Base-by-base conservation (phyloP, 2,888 invertebrate genomes). In the Esperia sulphurella region DNA sequence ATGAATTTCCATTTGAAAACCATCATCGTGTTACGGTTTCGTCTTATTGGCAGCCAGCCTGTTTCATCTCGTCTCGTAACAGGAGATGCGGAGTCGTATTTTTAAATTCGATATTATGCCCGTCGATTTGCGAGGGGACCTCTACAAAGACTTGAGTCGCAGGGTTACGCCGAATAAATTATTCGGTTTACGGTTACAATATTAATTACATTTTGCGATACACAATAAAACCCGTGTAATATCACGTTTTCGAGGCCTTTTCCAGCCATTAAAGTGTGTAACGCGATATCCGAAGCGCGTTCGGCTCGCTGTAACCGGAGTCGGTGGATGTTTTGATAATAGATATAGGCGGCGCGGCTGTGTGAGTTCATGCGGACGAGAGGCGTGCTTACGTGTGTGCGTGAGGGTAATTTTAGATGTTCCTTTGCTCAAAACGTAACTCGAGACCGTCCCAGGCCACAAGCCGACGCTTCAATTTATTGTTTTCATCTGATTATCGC, bases 241-340 rank as follows among this genome's bases (percentile, higher is more conserved):
- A 86, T 88, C 85, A 85, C 84, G 82, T 86, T 89, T 88, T 88
- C 86, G 89, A 87, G 89, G 89, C 86, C 88, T 88, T 88, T 89
- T 89, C 88, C 88, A 88, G 85, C 88, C 87, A 89, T 89, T 89
- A 89, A 89, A 88, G 88, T 84, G 82, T 87, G 89, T 85, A 89
- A 89, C 71, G 78, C 79, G 89, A 89, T 87, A 85, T 82, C 80
- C 79, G 85, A 85, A 88, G 87, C 87, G 83, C 88, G 86, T 84
- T 87, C 85, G 85, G 86, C 83, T 88, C 88, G 83, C 83, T 81
- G 89, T 87, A 89, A 89, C 83, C 80, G 72, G 87, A 89, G 79
- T 75, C 80, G 80, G 74, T 87, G 87, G 85, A 88, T 89, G 88
- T 89, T 89, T 89, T 88, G 89, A 89, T 89, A 89, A 87, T 88